Evolutionary conservation across 1,140 invertebrate species (phyloP).

Genomic region (Drosophila tristis): DNA sequence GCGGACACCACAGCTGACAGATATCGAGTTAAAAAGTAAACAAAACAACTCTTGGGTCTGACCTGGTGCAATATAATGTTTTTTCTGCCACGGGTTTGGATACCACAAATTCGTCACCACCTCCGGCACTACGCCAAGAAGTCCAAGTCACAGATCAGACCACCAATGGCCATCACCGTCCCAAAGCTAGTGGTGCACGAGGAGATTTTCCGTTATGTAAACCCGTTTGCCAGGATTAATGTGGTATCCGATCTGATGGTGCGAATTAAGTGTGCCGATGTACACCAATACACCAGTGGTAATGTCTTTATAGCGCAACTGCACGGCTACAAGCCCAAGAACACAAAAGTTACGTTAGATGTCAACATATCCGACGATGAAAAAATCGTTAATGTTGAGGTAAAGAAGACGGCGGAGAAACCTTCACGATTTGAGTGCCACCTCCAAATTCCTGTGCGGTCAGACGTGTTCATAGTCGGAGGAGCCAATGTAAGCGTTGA

Average conservation of each 20-base stretch:
- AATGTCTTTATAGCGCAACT: slow-evolving; percentile 71
- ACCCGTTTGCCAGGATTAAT: slow-evolving; percentile 70
- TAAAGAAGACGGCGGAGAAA: slow-evolving; percentile 45
- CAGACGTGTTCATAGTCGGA: slow-evolving; percentile 50
- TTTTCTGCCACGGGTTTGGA: slow-evolving; percentile 48
- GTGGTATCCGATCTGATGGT: slow-evolving; percentile 62
- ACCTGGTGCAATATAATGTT: slow-evolving; percentile 47
- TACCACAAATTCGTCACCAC: slow-evolving; percentile 23
- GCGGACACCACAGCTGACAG: slow-evolving; percentile 33
- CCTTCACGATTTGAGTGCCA: slow-evolving; percentile 47
- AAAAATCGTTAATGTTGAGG: slow-evolving; percentile 56
- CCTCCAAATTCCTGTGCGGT: slow-evolving; percentile 66
- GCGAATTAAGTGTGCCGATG: slow-evolving; percentile 59
- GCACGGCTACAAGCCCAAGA: slow-evolving; percentile 46
- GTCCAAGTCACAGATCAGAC: background rate
- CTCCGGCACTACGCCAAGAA: slow-evolving; percentile 60
- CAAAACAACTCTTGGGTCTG: slow-evolving; percentile 31
- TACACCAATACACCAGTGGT: slow-evolving; percentile 65
- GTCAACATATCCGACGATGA: slow-evolving; percentile 58
- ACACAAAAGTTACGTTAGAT: slow-evolving; percentile 55
- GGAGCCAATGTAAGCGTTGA: slow-evolving; percentile 49
- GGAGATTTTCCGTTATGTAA: slow-evolving; percentile 71
- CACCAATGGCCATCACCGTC: slow-evolving; percentile 15
- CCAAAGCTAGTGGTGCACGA: slow-evolving; percentile 62
- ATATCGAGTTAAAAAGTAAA: slow-evolving; percentile 35